Evolutionary conservation across 2,888 invertebrate species (phyloP).

Genomic region (Antheraea assamensis): DNA sequence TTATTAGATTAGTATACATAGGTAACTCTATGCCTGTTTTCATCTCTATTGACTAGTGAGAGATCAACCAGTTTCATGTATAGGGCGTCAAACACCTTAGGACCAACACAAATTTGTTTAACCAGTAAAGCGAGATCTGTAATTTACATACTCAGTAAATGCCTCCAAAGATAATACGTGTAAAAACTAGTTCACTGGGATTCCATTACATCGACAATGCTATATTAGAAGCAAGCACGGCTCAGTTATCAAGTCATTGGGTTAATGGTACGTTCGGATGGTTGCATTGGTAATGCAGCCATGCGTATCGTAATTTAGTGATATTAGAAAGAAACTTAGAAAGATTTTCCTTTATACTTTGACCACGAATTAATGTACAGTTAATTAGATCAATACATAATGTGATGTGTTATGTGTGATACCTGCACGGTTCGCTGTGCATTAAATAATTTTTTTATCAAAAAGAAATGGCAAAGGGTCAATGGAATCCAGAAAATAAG

Average conservation of each 20-base stretch:
- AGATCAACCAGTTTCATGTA: background rate
- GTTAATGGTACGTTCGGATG: conserved; percentile 71
- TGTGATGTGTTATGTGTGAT: too few relatives aligned
- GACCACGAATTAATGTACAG: background rate
- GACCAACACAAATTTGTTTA: background rate
- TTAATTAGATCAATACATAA: background rate
- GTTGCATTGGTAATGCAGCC: conserved; percentile 52
- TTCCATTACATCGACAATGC: conserved; percentile 46
- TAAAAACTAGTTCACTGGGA: conserved; percentile 30
- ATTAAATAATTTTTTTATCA: too few relatives aligned
- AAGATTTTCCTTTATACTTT: background rate
- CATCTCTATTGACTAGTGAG: background rate
- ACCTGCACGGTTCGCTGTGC: too few relatives aligned
- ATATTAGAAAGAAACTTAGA: background rate
- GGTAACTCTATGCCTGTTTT: background rate
- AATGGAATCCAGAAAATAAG: too few relatives aligned
- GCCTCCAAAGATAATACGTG: conserved; percentile 15
- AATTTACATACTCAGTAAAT: background rate
- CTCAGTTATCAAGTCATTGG: conserved; percentile 74
- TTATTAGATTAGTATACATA: background rate
- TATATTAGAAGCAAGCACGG: conserved; percentile 54
- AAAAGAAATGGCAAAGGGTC: too few relatives aligned
- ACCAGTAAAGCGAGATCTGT: background rate
- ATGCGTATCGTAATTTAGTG: conserved; percentile 40
- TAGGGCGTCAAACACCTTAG: background rate